Percentiles rank a stretch among this genome's conserved stretches.
These are phyloP conservation scores for Napeogenes sylphis DNA, from an alignment of 2,888 invertebrate genomes.

Conservation along the genomic window DNA sequence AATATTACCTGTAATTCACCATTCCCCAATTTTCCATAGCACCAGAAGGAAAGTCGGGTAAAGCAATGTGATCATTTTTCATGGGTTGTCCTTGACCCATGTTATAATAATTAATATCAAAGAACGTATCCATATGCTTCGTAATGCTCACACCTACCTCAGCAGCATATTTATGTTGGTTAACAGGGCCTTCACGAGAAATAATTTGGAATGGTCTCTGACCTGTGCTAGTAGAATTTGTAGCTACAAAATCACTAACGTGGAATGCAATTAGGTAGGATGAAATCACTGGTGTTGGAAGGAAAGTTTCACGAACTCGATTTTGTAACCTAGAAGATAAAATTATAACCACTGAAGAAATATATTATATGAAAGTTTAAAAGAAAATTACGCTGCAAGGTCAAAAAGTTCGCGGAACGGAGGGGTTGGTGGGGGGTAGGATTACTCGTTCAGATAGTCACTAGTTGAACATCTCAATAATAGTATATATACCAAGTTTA, in stretches of 20 bases:
- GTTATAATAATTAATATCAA: constrained; percentile 72
- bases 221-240: constrained; percentile 41
- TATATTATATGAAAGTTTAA: background rate
- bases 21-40: constrained; percentile 94
- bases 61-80: constrained; percentile 83
- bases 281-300: constrained; percentile 82
- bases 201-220: constrained; percentile 60
- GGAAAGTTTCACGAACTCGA: constrained; percentile 66
- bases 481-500: no score
- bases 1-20: constrained; percentile 82
- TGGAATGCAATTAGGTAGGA: constrained; percentile 91
- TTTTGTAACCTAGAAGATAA: constrained; percentile 34
- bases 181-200: constrained; percentile 55
- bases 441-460: no score
- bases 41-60: constrained; percentile 87
- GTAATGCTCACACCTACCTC: constrained; percentile 67
- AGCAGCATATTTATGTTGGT: constrained; percentile 69
- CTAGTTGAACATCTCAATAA: no score
- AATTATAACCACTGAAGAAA: background rate
- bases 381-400: no score
- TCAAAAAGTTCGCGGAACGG: no score
- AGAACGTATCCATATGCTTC: constrained; percentile 75
- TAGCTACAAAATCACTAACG: constrained; percentile 83
- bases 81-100: constrained; percentile 74
- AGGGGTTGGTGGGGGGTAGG: no score